A percentile compares a stretch with the other conserved stretches of the same genome.
These are phyloP conservation scores for Trochalopteron elliotii DNA, from an alignment of 2,113 vertebrate species.

Conservation along the genomic window DNA sequence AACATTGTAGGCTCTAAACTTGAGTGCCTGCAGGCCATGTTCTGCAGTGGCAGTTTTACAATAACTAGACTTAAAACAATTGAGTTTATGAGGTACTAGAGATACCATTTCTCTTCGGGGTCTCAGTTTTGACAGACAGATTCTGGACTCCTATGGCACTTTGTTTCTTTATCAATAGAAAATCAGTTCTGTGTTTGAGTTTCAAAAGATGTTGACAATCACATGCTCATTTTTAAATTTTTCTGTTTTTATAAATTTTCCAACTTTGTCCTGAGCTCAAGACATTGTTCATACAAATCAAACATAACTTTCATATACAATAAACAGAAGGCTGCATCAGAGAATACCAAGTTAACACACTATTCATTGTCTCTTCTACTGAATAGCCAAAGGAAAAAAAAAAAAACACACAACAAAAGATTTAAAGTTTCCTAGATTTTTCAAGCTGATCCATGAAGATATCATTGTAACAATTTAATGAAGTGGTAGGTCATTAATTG, in stretches of 20 bases:
- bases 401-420: neutral
- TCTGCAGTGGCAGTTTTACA: slow-evolving; percentile 7
- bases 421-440: neutral
- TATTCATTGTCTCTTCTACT: neutral
- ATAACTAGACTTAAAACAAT: neutral
- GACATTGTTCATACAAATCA: neutral
- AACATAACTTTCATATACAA: neutral
- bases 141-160: neutral
- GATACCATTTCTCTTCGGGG: neutral
- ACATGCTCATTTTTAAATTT: neutral
- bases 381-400: neutral
- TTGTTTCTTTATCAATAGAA: neutral
- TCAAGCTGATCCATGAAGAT: neutral
- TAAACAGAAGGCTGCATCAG: neutral
- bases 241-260: neutral
- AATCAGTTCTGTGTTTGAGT: neutral
- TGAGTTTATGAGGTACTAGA: neutral
- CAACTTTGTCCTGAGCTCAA: neutral
- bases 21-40: neutral
- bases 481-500: neutral
- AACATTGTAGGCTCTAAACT: neutral
- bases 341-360: neutral
- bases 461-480: neutral
- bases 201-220: neutral
- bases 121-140: neutral